These are phyloP conservation scores for Clistopyga incitator DNA, from an alignment of 2,888 invertebrate species.

Conservation along the genomic window DNA sequence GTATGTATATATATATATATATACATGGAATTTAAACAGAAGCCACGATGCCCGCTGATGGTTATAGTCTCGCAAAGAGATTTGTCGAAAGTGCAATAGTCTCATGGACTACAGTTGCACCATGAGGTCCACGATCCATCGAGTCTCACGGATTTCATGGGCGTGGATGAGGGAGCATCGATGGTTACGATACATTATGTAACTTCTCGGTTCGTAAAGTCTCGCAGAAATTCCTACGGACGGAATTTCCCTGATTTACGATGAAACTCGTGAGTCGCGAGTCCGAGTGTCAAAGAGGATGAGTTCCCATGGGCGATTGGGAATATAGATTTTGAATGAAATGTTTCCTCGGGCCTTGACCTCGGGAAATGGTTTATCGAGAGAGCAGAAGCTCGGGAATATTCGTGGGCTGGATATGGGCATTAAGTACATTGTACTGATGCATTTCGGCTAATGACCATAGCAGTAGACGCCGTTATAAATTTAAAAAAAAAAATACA, in stretches of 20 bases:
- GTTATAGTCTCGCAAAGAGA: conserved; percentile 20
- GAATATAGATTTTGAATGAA: not conserved
- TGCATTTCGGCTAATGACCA: too few relatives aligned
- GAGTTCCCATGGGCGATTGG: not conserved
- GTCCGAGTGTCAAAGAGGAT: not conserved
- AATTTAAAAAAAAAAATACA: too few relatives aligned
- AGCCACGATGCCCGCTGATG: conserved; percentile 10
- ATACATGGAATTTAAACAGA: not conserved
- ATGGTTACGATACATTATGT: conserved; percentile 81
- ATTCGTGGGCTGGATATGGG: conserved; percentile 41
- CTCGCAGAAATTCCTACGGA: conserved; percentile 74
- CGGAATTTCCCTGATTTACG: conserved; percentile 49
- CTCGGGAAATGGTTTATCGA: conserved; percentile 69
- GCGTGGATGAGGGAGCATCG: conserved; percentile 67
- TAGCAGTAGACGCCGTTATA: too few relatives aligned
- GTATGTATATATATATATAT: too few relatives aligned
- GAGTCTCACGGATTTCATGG: conserved; percentile 37
- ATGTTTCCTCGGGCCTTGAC: conserved; percentile 71
- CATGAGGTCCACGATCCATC: not conserved
- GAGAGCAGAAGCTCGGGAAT: conserved; percentile 54
- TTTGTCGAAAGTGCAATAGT: conserved; percentile 39
- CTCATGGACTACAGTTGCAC: not conserved
- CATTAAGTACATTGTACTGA: too few relatives aligned
- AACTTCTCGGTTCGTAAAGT: conserved; percentile 82
- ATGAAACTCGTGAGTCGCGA: not conserved